A percentile compares a stretch with the other conserved stretches of the same genome.
Evolutionary conservation across 2,113 vertebrate species (phyloP).

Genomic region (Thermophis baileyi): DNA sequence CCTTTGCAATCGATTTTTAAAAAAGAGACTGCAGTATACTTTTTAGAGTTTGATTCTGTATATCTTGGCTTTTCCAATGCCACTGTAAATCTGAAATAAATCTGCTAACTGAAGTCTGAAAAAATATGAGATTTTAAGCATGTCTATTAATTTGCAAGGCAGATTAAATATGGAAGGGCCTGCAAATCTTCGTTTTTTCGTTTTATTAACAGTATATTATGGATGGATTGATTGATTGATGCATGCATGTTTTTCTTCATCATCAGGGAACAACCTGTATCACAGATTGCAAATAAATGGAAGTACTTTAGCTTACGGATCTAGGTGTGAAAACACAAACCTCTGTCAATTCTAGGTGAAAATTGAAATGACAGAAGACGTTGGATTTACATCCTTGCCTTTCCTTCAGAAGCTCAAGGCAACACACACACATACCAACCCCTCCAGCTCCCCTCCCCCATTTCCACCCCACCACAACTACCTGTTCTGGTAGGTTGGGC

Average conservation of each 20-base stretch:
- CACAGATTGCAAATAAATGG: background rate
- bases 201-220: background rate
- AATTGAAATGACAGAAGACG: background rate
- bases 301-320: background rate
- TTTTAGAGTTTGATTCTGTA: background rate
- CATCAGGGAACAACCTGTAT: background rate
- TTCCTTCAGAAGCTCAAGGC: background rate
- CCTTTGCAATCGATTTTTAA: conserved; percentile 19
- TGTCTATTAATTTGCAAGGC: conserved; percentile 5
- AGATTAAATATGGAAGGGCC: background rate
- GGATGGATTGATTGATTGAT: background rate
- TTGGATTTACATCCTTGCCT: background rate
- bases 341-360: too few species aligned
- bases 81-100: conserved; percentile 48
- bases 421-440: background rate
- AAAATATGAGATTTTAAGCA: conserved; percentile 47
- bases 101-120: conserved; percentile 15
- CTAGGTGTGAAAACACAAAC: background rate
- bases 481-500: background rate
- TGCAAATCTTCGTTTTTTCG: background rate
- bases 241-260: background rate
- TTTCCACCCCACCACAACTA: background rate
- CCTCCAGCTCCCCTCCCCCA: background rate
- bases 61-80: conserved; percentile 22
- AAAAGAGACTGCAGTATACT: conserved; percentile 33